Conservation (phyloP, 2,888 invertebrate species). For the Acronicta psi region DNA sequence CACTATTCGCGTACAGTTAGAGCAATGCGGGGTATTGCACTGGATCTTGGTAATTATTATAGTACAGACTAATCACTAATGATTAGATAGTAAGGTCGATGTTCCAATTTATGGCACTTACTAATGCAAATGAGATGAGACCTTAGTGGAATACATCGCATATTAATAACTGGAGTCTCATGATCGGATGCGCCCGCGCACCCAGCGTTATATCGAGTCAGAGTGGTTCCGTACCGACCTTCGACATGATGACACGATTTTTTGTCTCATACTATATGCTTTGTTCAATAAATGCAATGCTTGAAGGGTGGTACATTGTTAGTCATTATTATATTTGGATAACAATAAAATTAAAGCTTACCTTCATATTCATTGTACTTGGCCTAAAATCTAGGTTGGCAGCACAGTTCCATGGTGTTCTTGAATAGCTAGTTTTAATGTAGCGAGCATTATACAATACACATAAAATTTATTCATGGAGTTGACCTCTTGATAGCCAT, state of each 20-base stretch:
- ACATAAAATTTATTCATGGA: no score
- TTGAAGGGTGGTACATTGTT: no score
- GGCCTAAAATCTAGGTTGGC: no score
- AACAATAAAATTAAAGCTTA: no score
- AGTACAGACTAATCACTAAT: slow-evolving; percentile 40
- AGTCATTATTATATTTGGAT: no score
- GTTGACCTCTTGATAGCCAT: no score
- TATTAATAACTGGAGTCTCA: slow-evolving; percentile 59
- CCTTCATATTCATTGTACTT: no score
- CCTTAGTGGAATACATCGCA: slow-evolving; percentile 54
- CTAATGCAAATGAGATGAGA: slow-evolving; percentile 71
- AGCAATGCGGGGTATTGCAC: slow-evolving; percentile 23
- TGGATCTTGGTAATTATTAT: slow-evolving; percentile 36
- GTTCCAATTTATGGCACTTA: slow-evolving; percentile 69
- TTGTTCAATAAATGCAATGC: no score
- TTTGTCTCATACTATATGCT: slow-evolving; percentile 1
- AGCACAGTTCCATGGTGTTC: no score
- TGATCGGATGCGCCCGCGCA: slow-evolving; percentile 58
- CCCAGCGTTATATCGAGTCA: neutral
- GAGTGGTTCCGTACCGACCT: slow-evolving; percentile 48
- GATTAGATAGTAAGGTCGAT: slow-evolving; percentile 70
- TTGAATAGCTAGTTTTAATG: no score
- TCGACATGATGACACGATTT: slow-evolving; percentile 25
- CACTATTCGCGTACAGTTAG: slow-evolving; percentile 12
- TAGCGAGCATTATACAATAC: no score